Conservation (phyloP, 2,888 invertebrate genomes). For the Stictocephala bisonia region DNA sequence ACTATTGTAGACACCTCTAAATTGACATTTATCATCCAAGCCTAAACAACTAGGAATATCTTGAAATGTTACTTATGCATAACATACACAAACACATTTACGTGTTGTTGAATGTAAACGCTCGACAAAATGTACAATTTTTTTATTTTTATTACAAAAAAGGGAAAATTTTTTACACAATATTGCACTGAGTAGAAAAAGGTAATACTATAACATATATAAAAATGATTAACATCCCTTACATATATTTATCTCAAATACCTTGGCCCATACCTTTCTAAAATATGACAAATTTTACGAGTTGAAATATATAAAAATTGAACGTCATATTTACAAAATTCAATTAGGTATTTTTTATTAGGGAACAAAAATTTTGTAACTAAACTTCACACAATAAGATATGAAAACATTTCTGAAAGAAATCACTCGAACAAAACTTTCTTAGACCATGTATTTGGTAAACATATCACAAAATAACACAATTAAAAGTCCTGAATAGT, state of each 20-base stretch:
- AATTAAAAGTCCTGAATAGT: no score
- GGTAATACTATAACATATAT: background rate
- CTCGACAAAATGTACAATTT: constrained; percentile 15
- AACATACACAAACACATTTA: background rate
- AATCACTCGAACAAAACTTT: background rate
- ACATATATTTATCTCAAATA: constrained; percentile 8
- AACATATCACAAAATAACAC: constrained; percentile 37
- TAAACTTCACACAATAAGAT: no score
- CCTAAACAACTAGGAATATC: constrained; percentile 2
- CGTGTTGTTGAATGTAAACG: no score
- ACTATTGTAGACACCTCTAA: constrained; percentile 24
- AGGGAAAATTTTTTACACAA: constrained; percentile 14
- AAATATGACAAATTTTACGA: no score
- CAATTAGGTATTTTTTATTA: no score
- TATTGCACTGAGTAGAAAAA: constrained; percentile 35
- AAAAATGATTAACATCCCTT: background rate
- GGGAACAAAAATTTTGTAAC: no score
- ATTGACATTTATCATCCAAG: constrained; percentile 1
- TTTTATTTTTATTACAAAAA: constrained; percentile 1
- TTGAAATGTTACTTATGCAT: background rate
- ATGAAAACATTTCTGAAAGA: no score
- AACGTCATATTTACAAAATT: no score
- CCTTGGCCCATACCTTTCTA: constrained; percentile 8
- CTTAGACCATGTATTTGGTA: constrained; percentile 24
- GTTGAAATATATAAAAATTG: no score